A percentile compares a stretch with the other conserved stretches of the same genome.
Evolutionary conservation across 2,888 invertebrate species (phyloP).

Genomic region (Cosmia pyralina): DNA sequence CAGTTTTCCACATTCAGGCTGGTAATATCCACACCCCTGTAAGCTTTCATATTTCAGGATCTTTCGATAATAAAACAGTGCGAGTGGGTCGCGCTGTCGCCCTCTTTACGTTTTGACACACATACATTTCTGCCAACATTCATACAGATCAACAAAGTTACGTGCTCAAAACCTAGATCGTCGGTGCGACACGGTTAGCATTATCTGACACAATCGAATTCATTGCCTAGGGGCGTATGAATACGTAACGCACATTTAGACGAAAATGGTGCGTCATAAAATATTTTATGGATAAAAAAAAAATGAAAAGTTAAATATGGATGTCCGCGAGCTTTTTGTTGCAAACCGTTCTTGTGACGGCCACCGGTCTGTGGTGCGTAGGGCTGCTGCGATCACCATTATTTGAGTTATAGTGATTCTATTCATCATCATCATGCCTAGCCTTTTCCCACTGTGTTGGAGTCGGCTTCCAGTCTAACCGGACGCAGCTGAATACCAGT

Average conservation of each 20-base stretch:
- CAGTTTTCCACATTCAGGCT: neutral
- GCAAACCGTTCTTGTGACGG: conserved; percentile 24
- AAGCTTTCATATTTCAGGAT: conserved; percentile 43
- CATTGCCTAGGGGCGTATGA: conserved; percentile 69
- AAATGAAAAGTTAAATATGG: conserved; percentile 41
- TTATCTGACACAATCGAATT: conserved; percentile 80
- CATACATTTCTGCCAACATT: conserved; percentile 77
- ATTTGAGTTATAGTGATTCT: neutral
- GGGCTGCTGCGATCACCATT: conserved; percentile 35
- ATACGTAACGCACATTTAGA: conserved; percentile 56
- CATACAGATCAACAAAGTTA: conserved; percentile 79
- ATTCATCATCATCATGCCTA: neutral
- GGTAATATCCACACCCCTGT: neutral
- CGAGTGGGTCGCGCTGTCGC: conserved; percentile 70
- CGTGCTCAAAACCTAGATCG: conserved; percentile 86
- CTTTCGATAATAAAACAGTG: conserved; percentile 51
- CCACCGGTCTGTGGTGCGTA: conserved; percentile 14
- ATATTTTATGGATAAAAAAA: conserved; percentile 38
- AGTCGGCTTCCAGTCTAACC: too few species aligned
- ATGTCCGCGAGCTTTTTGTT: conserved; percentile 39
- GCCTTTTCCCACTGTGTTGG: too few species aligned
- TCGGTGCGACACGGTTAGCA: conserved; percentile 83
- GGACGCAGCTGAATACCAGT: too few species aligned
- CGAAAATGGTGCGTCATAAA: conserved; percentile 38
- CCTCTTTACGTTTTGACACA: conserved; percentile 81